These are phyloP conservation scores for Aphelenchoides avenae DNA, from an alignment of 1,140 invertebrate genomes.

Conservation along the genomic window DNA sequence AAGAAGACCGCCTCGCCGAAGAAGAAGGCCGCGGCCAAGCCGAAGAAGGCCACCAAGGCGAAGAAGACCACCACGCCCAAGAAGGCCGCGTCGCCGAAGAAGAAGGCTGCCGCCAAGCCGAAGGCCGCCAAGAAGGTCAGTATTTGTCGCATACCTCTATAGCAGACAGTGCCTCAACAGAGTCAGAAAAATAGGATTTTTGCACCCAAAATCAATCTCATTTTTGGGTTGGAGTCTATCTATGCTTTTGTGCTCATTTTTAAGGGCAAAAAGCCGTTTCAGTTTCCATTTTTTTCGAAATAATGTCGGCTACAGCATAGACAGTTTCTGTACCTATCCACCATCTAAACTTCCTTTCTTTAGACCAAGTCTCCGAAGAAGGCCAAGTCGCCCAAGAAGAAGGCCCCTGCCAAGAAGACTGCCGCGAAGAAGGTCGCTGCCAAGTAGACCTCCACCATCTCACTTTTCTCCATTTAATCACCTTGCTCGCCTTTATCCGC, in stretches of 20 bases:
- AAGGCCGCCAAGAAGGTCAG: background rate
- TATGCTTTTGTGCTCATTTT: too few species aligned
- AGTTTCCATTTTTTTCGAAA: too few species aligned
- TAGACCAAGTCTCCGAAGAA: background rate
- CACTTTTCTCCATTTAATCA: too few species aligned
- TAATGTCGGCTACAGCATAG: background rate
- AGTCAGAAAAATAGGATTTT: too few species aligned
- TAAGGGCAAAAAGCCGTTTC: background rate
- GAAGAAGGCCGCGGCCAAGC: background rate
- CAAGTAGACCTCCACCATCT: too few species aligned
- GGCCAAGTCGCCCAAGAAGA: too few species aligned
- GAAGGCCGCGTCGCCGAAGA: background rate
- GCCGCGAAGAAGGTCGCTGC: constrained; percentile 7
- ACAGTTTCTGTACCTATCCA: background rate
- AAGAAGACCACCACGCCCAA: background rate
- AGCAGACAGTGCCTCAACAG: background rate
- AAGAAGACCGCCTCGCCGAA: constrained; percentile 8
- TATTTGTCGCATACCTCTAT: background rate
- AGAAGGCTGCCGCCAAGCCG: background rate
- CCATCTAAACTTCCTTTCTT: background rate
- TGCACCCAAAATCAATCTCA: too few species aligned
- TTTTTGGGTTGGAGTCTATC: too few species aligned
- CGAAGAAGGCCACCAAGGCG: background rate
- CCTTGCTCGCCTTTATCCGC: too few species aligned
- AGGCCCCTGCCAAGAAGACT: background rate